phyloP scores from a whole-genome alignment of 2,113 vertebrate genomes.

The Lampris megalopsis region DNA sequence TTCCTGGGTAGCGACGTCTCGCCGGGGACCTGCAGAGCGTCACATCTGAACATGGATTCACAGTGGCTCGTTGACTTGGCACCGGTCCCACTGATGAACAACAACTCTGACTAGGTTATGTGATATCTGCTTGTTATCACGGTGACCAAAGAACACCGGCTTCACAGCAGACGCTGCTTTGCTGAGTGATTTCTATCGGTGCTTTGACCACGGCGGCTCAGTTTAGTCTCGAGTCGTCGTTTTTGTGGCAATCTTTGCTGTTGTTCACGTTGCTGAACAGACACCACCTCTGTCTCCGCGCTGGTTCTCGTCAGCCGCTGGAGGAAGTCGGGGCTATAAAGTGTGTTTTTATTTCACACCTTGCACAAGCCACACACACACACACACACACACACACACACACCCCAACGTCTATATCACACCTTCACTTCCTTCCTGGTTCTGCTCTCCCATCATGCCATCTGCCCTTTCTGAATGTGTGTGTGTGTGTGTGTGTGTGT shows the following conservation, averaged over 20 bases:
- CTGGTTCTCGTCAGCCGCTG: conserved; percentile 43
- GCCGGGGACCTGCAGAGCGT: background rate
- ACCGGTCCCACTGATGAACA: conserved; percentile 15
- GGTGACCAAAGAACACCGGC: background rate
- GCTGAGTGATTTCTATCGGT: conserved; percentile 6
- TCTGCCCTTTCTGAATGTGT: conserved; percentile 19
- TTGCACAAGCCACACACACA: conserved; percentile 7
- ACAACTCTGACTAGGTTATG: background rate
- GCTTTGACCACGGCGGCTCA: background rate
- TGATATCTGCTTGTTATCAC: background rate
- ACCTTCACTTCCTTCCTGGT: conserved; percentile 78
- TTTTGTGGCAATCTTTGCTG: conserved; percentile 32
- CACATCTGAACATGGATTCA: background rate
- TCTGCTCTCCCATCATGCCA: conserved; percentile 40
- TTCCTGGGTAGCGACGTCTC: conserved; percentile 7
- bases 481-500: conserved; percentile 1
- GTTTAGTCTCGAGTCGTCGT: background rate
- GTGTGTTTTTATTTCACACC: conserved; percentile 77
- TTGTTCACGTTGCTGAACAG: conserved; percentile 28
- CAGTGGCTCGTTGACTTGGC: conserved; percentile 5
- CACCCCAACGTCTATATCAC: conserved; percentile 39
- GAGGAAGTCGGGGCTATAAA: conserved; percentile 80
- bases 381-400: background rate
- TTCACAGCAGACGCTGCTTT: background rate
- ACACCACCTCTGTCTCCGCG: conserved; percentile 11